phyloP scores from a whole-genome alignment of 2,797 vertebrate genomes.

The Periophthalmus magnuspinnatus region DNA sequence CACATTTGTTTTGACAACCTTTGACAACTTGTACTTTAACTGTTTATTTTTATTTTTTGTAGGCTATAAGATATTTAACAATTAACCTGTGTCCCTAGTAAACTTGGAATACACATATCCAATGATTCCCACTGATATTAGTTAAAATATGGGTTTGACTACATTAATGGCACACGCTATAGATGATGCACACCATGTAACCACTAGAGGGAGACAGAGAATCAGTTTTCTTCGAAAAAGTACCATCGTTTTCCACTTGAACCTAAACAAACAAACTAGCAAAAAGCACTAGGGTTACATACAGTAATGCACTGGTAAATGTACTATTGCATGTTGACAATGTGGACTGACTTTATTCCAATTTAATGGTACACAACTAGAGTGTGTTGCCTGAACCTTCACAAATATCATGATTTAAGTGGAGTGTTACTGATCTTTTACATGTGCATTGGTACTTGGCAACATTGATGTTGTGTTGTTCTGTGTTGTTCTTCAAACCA shows the following conservation, averaged over 20 bases:
- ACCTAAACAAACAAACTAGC: too few species aligned
- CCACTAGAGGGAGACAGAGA: slow-evolving; percentile 61
- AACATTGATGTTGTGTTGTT: background rate
- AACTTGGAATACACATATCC: background rate
- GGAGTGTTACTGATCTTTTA: background rate
- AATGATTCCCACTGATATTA: background rate
- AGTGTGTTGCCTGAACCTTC: background rate
- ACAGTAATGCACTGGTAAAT: background rate
- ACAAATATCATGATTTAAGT: background rate
- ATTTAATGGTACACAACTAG: background rate
- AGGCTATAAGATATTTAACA: background rate
- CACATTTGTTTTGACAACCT: background rate
- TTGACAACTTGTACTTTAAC: too few species aligned
- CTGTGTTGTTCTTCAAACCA: background rate
- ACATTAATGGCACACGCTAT: background rate
- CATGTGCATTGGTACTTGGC: background rate
- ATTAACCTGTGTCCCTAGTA: background rate
- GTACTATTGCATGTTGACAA: background rate
- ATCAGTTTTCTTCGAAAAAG: background rate
- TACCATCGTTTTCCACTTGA: background rate
- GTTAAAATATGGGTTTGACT: too few species aligned
- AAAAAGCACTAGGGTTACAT: background rate
- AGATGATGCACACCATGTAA: background rate
- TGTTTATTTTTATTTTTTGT: too few species aligned
- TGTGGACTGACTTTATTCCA: background rate